These are phyloP conservation scores for Cromileptes altivelis DNA, from an alignment of 2,113 vertebrate species.

Conservation along the genomic window DNA sequence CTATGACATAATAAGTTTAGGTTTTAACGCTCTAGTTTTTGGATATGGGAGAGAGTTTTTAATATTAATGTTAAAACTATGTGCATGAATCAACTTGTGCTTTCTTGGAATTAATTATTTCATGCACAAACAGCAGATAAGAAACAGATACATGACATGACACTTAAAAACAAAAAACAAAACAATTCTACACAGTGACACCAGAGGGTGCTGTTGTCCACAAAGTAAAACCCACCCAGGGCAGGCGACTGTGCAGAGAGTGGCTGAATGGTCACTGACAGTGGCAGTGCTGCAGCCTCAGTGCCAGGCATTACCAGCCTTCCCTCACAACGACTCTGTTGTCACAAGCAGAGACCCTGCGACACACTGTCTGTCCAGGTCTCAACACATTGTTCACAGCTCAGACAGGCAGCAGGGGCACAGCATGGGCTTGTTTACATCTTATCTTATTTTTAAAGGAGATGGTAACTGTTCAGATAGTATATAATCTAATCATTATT, in stretches of 20 bases:
- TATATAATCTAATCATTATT: background rate
- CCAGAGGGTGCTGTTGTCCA: conserved; percentile 57
- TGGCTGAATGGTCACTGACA: conserved; percentile 15
- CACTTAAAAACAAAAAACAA: no score
- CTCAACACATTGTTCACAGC: conserved; percentile 27
- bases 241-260: background rate
- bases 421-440: conserved; percentile 11
- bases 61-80: no score
- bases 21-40: no score
- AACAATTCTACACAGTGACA: conserved; percentile 24
- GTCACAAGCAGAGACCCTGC: conserved; percentile 58
- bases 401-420: conserved; percentile 18
- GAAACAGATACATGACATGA: background rate
- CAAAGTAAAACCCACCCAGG: background rate
- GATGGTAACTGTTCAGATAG: no score
- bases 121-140: background rate
- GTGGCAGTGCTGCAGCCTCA: conserved; percentile 33
- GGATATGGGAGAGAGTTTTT: no score
- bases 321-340: conserved; percentile 68
- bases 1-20: no score
- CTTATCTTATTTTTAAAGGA: background rate
- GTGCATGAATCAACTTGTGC: no score
- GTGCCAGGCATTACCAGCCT: conserved; percentile 79
- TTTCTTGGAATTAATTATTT: background rate
- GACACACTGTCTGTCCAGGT: conserved; percentile 25